Evolutionary conservation across 2,888 invertebrate species (phyloP).

Genomic region (Isotomurus palustris): DNA sequence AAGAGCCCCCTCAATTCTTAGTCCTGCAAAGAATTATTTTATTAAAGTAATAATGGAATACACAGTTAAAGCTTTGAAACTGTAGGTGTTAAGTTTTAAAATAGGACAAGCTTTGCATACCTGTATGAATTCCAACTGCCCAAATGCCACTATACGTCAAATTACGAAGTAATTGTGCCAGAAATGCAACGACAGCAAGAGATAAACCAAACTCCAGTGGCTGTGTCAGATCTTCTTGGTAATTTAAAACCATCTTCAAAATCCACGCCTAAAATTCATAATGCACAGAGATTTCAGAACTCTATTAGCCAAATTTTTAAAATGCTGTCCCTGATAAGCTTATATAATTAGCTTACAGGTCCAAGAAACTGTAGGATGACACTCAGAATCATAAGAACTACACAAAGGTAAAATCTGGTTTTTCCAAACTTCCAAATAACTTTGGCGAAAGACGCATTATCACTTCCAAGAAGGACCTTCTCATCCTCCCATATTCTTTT

Average conservation of each 20-base stretch:
- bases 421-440: conserved; percentile 49
- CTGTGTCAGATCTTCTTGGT: conserved; percentile 45
- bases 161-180: conserved; percentile 48
- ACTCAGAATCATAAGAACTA: conserved; percentile 48
- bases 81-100: too few species aligned
- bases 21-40: conserved; percentile 37
- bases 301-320: background rate
- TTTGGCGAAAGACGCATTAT: conserved; percentile 49
- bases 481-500: conserved; percentile 50
- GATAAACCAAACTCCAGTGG: conserved; percentile 46
- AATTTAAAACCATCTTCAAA: conserved; percentile 29
- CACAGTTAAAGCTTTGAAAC: too few species aligned
- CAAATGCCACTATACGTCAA: conserved; percentile 49
- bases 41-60: too few species aligned
- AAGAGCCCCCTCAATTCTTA: conserved; percentile 47
- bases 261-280: conserved; percentile 32
- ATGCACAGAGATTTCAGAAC: too few species aligned
- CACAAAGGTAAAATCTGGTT: conserved; percentile 49
- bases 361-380: conserved; percentile 50
- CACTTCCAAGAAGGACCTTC: conserved; percentile 46
- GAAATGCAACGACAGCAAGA: conserved; percentile 47
- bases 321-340: background rate
- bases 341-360: conserved; percentile 51
- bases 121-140: conserved; percentile 47
- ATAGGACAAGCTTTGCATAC: too few species aligned